Percentiles rank a stretch among this genome's conserved stretches.
These are phyloP conservation scores for Microctenopoma stevenorrisi DNA, from an alignment of 2,797 vertebrate genomes.

Conservation along the genomic window DNA sequence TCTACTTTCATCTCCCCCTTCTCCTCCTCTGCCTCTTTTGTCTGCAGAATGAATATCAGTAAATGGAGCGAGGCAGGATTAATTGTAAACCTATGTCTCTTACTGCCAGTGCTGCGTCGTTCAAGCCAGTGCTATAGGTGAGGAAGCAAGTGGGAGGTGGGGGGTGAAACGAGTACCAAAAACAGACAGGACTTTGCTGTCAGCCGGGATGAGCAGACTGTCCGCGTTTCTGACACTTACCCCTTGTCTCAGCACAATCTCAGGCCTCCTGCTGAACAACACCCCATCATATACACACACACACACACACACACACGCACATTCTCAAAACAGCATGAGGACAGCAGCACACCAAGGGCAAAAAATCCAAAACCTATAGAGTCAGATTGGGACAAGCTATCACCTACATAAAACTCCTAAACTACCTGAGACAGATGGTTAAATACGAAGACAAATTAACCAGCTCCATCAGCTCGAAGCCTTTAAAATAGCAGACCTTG, in stretches of 20 bases:
- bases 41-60: constrained; percentile 72
- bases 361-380: constrained; percentile 13
- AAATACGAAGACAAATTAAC: background rate
- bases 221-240: constrained; percentile 51
- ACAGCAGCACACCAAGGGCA: constrained; percentile 29
- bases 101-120: constrained; percentile 72
- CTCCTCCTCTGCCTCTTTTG: constrained; percentile 36
- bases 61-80: constrained; percentile 78
- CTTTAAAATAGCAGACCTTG: no score
- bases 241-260: constrained; percentile 63
- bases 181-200: constrained; percentile 53
- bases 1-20: constrained; percentile 15
- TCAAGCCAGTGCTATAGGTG: constrained; percentile 43
- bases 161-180: constrained; percentile 11
- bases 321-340: constrained; percentile 23
- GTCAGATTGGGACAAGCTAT: constrained; percentile 3
- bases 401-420: background rate
- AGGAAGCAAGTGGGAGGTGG: constrained; percentile 15
- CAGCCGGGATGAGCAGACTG: constrained; percentile 57
- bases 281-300: background rate
- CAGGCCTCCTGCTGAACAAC: constrained; percentile 54
- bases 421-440: no score
- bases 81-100: constrained; percentile 78
- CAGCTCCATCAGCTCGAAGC: background rate
- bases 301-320: constrained; percentile 8